A percentile compares a stretch with the other conserved stretches of the same genome.
Evolutionary conservation across 2,888 invertebrate species (phyloP).

Genomic region (Portevinia maculata): DNA sequence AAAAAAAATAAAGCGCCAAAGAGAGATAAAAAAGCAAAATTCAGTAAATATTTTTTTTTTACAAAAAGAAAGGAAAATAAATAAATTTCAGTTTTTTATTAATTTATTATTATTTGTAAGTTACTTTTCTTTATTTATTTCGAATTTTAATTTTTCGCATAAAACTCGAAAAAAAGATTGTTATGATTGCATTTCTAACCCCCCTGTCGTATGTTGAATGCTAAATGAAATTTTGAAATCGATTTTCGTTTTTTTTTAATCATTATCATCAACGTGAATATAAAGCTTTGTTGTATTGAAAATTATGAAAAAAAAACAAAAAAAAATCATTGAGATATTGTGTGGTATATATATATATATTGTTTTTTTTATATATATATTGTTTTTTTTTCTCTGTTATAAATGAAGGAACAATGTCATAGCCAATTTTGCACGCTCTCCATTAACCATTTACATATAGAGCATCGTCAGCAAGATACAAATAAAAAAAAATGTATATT

Average conservation of each 20-base stretch:
- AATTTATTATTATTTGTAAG: constrained; percentile 38
- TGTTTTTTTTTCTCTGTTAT: constrained; percentile 56
- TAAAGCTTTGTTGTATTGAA: constrained; percentile 72
- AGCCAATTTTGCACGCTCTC: constrained; percentile 73
- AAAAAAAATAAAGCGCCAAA: constrained; percentile 47
- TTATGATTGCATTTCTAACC: constrained; percentile 74
- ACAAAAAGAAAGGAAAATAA: constrained; percentile 28
- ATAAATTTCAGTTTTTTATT: constrained; percentile 32
- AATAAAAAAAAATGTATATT: constrained; percentile 48
- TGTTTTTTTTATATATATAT: constrained; percentile 31
- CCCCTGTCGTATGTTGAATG: constrained; percentile 74
- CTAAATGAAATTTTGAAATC: constrained; percentile 57
- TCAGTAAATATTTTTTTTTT: constrained; percentile 77
- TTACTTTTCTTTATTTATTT: constrained; percentile 39
- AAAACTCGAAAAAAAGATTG: constrained; percentile 61
- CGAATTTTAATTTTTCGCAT: constrained; percentile 63
- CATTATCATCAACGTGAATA: constrained; percentile 70
- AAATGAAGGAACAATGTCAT: constrained; percentile 67
- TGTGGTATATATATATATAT: constrained; percentile 66
- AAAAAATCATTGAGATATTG: constrained; percentile 60
- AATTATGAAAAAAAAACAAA: constrained; percentile 37
- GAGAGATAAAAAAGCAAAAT: constrained; percentile 79
- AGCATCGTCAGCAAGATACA: constrained; percentile 69
- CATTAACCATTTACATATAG: constrained; percentile 63
- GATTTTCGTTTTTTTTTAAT: constrained; percentile 59